Conservation (phyloP, 2,888 invertebrate genomes). For the Leptinotarsa rubiginosa region DNA sequence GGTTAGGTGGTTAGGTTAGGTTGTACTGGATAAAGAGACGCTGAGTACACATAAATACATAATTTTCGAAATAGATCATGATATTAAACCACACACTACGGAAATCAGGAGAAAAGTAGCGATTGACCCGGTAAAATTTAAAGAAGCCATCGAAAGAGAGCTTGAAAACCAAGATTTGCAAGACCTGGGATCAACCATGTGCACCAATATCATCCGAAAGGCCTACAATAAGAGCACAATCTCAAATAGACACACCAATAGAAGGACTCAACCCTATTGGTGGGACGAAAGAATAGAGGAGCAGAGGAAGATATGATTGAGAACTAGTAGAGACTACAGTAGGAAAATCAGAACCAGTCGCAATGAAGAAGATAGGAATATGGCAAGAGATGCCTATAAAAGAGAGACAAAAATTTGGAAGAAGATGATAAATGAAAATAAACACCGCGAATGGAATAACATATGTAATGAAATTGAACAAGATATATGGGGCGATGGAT, state of each 20-base stretch:
- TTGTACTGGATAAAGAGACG: background rate
- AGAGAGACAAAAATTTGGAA: background rate
- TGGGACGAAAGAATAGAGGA: background rate
- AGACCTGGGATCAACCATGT: background rate
- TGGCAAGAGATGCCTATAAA: background rate
- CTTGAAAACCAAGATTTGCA: background rate
- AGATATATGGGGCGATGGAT: constrained; percentile 37
- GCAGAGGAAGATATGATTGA: background rate
- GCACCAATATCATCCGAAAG: background rate
- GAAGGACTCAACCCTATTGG: constrained; percentile 3
- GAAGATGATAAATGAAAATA: background rate
- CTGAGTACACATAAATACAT: constrained; percentile 21
- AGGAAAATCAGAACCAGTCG: background rate
- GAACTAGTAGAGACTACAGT: background rate
- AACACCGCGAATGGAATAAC: constrained; percentile 24
- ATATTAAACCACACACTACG: too few relatives aligned
- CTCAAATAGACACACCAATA: background rate
- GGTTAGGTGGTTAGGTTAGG: constrained; percentile 14
- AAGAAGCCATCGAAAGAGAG: background rate
- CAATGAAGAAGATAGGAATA: background rate
- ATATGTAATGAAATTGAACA: constrained; percentile 29
- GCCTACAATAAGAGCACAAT: background rate
- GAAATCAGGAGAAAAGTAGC: background rate
- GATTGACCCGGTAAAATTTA: background rate
- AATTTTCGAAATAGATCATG: background rate